Base-by-base conservation (phyloP, 1,140 invertebrate species). In the Heliconius himera region DNA sequence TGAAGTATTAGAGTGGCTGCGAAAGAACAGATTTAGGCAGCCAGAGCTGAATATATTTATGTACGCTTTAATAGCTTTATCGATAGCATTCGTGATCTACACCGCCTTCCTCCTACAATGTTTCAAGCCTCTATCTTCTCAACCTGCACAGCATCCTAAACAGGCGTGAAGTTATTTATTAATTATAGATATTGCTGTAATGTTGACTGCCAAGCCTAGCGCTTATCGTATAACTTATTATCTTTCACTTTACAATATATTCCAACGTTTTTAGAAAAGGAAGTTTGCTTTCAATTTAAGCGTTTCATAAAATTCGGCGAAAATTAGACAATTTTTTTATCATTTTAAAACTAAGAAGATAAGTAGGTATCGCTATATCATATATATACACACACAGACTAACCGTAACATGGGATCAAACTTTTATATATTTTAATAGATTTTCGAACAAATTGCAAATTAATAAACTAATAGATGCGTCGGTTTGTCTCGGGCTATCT, bases 11-110 rank as follows among this genome's bases (percentile, higher is more conserved):
- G 98, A 99, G 85, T 99, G 98, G 98, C 93, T 99, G 70, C 96
- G 98, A 81, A 99, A 99, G 93, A 99, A 99, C 92, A 96, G 98
- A 78, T 99, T 98, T 95, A 96, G 98, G 41, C 98, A 98, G 87
- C 98, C 98, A 0, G 98, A 99, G 92, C 93, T 99, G 22, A 99
- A 98, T 88, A 96, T 99, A 79, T 99, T 99, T 90, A 99, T 99
- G 98, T 99, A 99, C 90, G 98, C 97, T 74, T 95, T 99, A 83
- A 97, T 98, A 85, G 98, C 97, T 1, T 96, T 99, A 77, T 97
- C 97, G 73, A 94, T 98, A 81, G 96, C 97, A 36, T 99, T 99
- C 87, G 95, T 98, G 5, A 95, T 98, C 89, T 99, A 99, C 91
- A 99, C 98, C 1, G 96, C 97, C 16, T 98, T 99, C 91, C 94